phyloP scores from a whole-genome alignment of 2,797 vertebrate genomes.

The Anas acuta region DNA sequence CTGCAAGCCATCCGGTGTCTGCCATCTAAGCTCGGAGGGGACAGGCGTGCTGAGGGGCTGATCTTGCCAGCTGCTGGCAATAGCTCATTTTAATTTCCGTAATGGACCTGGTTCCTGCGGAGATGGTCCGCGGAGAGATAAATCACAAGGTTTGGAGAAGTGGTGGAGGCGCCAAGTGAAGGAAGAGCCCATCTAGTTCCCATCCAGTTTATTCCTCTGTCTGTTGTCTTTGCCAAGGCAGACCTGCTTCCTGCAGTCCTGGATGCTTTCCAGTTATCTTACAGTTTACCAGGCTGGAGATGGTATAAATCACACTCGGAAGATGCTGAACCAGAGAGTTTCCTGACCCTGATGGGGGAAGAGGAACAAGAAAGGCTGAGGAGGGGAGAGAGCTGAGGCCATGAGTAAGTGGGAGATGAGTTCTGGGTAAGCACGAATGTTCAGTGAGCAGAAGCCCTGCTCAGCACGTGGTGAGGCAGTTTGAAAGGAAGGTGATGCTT shows the following conservation, averaged over 20 bases:
- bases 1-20: constrained; percentile 6
- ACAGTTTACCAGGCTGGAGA: constrained; percentile 1
- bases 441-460: neutral
- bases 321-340: constrained; percentile 29
- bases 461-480: fast-evolving
- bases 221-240: constrained; percentile 5
- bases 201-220: constrained; percentile 20
- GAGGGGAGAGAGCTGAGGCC: neutral
- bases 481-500: neutral
- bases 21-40: constrained; percentile 31
- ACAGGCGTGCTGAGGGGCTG: neutral
- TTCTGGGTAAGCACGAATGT: neutral
- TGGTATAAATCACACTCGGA: constrained; percentile 17
- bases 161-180: neutral
- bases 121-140: constrained; percentile 43
- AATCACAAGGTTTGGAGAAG: neutral
- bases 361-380: neutral
- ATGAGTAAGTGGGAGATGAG: neutral
- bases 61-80: constrained; percentile 64
- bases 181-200: constrained; percentile 39
- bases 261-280: constrained; percentile 16
- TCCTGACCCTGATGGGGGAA: neutral
- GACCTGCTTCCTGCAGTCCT: constrained; percentile 26
- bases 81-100: constrained; percentile 70
- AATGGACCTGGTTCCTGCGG: constrained; percentile 65